These are phyloP conservation scores for Epizoanthus scotinus DNA, from an alignment of 92 coral and sea anemone genomes.

Conservation along the genomic window DNA sequence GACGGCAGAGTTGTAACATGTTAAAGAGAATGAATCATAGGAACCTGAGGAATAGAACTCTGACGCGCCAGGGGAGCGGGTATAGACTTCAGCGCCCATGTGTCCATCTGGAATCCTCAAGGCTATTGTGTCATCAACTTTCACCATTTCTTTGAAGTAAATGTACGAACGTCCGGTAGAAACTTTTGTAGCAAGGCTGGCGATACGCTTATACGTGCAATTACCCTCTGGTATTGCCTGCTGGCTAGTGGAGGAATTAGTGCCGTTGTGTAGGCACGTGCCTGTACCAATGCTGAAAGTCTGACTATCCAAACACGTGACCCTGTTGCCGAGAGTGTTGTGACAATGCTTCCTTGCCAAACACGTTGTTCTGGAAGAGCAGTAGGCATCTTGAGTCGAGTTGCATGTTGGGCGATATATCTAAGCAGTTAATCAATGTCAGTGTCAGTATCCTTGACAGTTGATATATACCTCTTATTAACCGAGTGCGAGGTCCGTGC, in stretches of 20 bases:
- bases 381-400: neutral
- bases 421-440: neutral
- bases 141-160: neutral
- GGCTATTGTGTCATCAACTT: constrained; percentile 1
- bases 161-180: neutral
- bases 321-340: neutral
- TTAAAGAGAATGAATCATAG: neutral
- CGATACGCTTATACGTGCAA: neutral
- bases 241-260: neutral
- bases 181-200: neutral
- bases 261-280: neutral
- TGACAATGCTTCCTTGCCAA: neutral
- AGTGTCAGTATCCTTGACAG: no score
- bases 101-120: neutral
- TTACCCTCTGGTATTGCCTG: constrained; percentile 6
- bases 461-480: no score
- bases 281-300: neutral
- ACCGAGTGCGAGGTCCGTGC: no score
- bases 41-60: neutral
- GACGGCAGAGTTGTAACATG: neutral
- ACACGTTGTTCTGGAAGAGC: neutral
- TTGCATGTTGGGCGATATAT: constrained; percentile 2
- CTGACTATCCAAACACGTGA: neutral
- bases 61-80: neutral
- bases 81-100: neutral